phyloP scores from a whole-genome alignment of 2,888 invertebrate genomes.

The Pherbina coryleti region DNA sequence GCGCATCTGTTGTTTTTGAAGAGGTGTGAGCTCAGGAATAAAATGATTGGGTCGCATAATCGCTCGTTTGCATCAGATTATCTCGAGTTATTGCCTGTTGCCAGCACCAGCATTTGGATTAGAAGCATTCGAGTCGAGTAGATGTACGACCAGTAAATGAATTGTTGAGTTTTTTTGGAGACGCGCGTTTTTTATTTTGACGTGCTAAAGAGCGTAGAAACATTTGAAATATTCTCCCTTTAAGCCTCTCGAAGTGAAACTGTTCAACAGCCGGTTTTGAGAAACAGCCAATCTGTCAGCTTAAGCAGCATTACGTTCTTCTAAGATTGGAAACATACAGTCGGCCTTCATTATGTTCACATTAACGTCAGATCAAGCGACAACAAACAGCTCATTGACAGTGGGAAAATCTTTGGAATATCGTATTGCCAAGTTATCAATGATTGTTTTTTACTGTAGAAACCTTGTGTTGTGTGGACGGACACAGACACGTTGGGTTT shows the following conservation, averaged over 20 bases:
- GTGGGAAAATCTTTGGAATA: neutral
- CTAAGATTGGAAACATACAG: constrained; percentile 1
- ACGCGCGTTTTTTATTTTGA: neutral
- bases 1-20: constrained; percentile 31
- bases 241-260: neutral
- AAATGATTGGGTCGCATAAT: constrained; percentile 9
- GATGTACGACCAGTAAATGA: neutral
- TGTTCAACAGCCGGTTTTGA: constrained; percentile 5
- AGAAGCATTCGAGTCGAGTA: neutral
- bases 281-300: constrained; percentile 19
- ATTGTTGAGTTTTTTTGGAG: neutral
- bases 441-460: too few species aligned
- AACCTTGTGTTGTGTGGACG: too few species aligned
- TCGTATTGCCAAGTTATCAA: neutral
- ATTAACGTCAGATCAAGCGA: constrained; percentile 25
- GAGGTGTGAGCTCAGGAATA: constrained; percentile 25
- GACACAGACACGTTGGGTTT: too few species aligned
- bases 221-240: neutral
- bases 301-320: neutral
- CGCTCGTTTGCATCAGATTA: constrained; percentile 36
- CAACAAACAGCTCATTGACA: neutral
- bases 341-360: constrained; percentile 27
- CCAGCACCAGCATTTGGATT: constrained; percentile 16
- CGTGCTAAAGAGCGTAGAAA: neutral
- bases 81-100: constrained; percentile 9